Evolutionary conservation across 2,113 vertebrate species (phyloP), one percentile per base, ranked within the genome.

Genomic region (Camelus dromedarius): DNA sequence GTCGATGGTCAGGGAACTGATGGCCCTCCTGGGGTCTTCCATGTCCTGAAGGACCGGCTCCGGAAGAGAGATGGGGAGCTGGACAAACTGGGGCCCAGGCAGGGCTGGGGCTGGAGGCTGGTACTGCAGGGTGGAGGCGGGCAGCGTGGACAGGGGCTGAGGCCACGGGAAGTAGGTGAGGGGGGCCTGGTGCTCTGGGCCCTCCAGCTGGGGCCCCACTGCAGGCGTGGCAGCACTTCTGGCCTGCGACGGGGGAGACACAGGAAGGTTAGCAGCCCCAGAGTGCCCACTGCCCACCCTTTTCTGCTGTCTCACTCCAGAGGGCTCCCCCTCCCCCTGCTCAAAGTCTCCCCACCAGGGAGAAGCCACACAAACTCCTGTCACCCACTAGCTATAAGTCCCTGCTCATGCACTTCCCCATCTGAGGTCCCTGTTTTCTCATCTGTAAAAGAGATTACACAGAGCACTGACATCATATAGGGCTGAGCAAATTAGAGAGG

Each of bases 121-220:
- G 95, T 99, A 99, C 95, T 99, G 99, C 93, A 99, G 96, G 19
- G 98, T 97, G 5, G 99, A 97, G 16, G 98, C 48, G 0, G 99
- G 99, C 94, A 99, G 97, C 0, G 99, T 98, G 3, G 99, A 97
- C 70, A 99, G 98, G 4, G 99, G 99, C 91, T 99, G 99, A 92
- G 99, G 98, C 99, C 99, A 99, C 0, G 99, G 99, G 70, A 99
- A 99, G 87, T 99, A 99, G 0, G 99, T 97, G 87, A 99, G 91
- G 4, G 99, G 99, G 0, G 98, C 89, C 97, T 99, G 99, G 97
- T 99, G 99, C 70, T 99, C 99, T 0, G 98, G 96, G 75, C 98
- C 97, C 84, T 99, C 99, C 81, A 99, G 97, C 86, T 98, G 99
- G 0, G 99, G 98, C 81, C 99, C 95, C 35, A 98, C 89, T 2